A percentile compares a stretch with the other conserved stretches of the same genome.
These are phyloP conservation scores for Morpho achilles DNA, from an alignment of 2,888 invertebrate genomes.

Conservation along the genomic window DNA sequence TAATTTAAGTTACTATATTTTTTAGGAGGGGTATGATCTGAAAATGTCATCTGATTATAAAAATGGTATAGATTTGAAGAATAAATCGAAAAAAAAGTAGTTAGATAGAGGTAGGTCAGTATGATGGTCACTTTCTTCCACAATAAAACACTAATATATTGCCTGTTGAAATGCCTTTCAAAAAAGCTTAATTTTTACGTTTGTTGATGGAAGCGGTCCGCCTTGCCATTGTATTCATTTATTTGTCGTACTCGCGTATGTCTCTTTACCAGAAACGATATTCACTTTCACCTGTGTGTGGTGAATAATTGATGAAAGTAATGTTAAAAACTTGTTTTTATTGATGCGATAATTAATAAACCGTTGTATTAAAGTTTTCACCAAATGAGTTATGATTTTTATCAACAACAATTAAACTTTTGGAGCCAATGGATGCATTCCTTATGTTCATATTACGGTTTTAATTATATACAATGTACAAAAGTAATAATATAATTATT, in stretches of 20 bases:
- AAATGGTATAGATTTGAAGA: constrained; percentile 8
- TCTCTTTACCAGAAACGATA: constrained; percentile 40
- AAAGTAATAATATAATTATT: no score
- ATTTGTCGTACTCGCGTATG: constrained; percentile 22
- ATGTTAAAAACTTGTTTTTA: constrained; percentile 16
- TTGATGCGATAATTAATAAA: not conserved
- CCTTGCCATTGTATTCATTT: constrained; percentile 24
- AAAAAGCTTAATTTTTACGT: constrained; percentile 71
- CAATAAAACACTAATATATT: constrained; percentile 43
- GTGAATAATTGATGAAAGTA: constrained; percentile 30
- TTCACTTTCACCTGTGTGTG: constrained; percentile 65
- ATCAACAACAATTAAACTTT: no score
- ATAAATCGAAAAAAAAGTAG: constrained; percentile 41
- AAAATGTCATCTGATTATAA: constrained; percentile 16
- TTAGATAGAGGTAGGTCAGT: constrained; percentile 35
- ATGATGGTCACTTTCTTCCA: constrained; percentile 62
- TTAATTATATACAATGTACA: no score
- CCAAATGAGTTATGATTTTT: no score
- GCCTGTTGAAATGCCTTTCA: constrained; percentile 37
- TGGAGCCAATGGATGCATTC: no score
- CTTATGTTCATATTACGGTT: no score
- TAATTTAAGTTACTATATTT: no score
- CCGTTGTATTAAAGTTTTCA: no score
- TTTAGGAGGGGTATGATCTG: no score
- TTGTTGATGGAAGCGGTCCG: constrained; percentile 34